These are phyloP conservation scores for Tolypeutes matacus DNA, from an alignment of 2,797 vertebrate genomes.

Conservation along the genomic window DNA sequence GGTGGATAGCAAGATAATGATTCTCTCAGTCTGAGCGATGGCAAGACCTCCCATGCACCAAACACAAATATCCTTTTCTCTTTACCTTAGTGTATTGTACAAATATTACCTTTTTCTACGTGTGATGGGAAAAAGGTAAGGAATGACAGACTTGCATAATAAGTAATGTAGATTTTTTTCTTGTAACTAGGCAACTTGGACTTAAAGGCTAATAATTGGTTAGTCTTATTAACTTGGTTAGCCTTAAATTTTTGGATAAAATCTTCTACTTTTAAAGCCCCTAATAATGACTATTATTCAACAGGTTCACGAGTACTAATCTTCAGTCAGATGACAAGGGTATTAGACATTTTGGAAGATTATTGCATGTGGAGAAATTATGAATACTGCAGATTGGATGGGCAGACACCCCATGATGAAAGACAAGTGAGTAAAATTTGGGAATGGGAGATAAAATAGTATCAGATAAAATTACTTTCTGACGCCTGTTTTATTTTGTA, in stretches of 20 bases:
- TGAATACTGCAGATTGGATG: constrained; percentile 97
- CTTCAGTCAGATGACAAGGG: constrained; percentile 99
- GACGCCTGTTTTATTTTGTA: constrained; percentile 7
- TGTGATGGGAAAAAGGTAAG: neutral
- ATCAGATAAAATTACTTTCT: constrained; percentile 33
- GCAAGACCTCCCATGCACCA: neutral
- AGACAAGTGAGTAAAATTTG: constrained; percentile 92
- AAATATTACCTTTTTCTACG: neutral
- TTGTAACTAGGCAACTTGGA: constrained; percentile 38
- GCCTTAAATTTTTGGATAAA: constrained; percentile 38
- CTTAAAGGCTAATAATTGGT: constrained; percentile 29
- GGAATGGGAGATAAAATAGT: neutral
- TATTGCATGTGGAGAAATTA: constrained; percentile 99
- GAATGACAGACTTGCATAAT: neutral
- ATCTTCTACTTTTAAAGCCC: constrained; percentile 6
- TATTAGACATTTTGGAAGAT: constrained; percentile 99
- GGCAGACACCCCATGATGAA: constrained; percentile 98
- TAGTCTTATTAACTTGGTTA: constrained; percentile 13
- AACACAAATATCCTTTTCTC: neutral
- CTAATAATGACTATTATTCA: neutral
- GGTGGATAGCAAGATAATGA: neutral
- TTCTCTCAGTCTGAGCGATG: neutral
- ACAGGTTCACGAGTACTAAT: constrained; percentile 97
- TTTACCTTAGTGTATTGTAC: neutral
- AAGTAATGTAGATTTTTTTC: neutral